phyloP scores from a whole-genome alignment of 2,888 invertebrate genomes.

The Lamellibrachia columna region DNA sequence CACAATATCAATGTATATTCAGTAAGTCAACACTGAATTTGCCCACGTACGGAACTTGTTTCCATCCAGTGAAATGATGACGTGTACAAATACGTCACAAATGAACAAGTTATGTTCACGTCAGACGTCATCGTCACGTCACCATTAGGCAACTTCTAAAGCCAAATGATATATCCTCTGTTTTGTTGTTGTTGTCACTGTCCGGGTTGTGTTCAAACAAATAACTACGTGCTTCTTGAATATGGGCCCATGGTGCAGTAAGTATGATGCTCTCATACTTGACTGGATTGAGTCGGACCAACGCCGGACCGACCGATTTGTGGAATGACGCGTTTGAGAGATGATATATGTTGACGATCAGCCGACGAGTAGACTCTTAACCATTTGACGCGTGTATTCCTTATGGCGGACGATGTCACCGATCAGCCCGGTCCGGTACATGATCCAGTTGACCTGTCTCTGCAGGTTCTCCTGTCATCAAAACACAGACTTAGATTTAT shows the following conservation, averaged over 20 bases:
- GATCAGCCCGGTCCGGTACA: slow-evolving; percentile 32
- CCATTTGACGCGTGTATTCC: background rate
- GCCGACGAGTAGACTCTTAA: background rate
- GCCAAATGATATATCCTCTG: background rate
- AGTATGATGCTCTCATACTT: too few relatives aligned
- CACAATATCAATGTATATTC: background rate
- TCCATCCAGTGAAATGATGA: background rate
- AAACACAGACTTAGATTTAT: too few relatives aligned
- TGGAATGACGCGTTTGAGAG: background rate
- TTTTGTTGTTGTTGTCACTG: background rate
- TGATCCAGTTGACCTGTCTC: slow-evolving; percentile 37
- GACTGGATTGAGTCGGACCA: background rate
- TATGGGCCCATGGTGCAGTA: too few relatives aligned
- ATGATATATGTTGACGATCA: background rate
- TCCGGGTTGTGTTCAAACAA: background rate
- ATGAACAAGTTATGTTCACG: background rate
- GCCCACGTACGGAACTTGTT: background rate
- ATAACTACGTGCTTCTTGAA: too few relatives aligned
- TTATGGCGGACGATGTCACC: background rate
- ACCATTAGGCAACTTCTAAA: background rate
- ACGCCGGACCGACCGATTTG: background rate
- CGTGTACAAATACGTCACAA: background rate
- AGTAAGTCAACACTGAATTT: background rate
- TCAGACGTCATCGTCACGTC: background rate
- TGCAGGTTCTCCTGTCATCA: slow-evolving; percentile 36